Evolutionary conservation across 1,140 invertebrate genomes (phyloP).

Genomic region (Chrysomallon squamiferum): DNA sequence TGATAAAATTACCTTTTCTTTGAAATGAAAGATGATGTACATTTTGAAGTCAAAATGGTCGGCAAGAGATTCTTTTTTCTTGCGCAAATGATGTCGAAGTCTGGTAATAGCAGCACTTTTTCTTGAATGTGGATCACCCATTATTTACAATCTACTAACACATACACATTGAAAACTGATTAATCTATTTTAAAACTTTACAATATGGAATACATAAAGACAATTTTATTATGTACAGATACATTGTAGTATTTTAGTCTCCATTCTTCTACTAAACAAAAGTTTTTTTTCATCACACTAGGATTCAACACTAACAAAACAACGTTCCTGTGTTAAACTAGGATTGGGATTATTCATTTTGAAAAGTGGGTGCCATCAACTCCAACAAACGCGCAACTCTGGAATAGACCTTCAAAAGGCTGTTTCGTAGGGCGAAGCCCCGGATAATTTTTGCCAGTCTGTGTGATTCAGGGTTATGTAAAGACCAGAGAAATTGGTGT

Average conservation of each 20-base stretch:
- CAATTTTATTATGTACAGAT: not conserved
- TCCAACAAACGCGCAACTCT: not conserved
- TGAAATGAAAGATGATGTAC: conserved; percentile 61
- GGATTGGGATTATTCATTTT: too few relatives aligned
- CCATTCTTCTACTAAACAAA: not conserved
- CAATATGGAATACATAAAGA: not conserved
- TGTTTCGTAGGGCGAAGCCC: not conserved
- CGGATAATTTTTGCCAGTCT: not conserved
- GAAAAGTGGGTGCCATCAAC: not conserved
- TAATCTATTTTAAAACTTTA: conserved; percentile 1
- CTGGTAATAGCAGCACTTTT: conserved; percentile 49
- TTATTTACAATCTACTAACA: conserved; percentile 14
- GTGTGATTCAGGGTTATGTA: conserved; percentile 3
- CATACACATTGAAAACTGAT: not conserved
- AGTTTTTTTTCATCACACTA: not conserved
- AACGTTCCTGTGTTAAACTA: too few relatives aligned
- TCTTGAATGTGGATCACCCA: conserved; percentile 54
- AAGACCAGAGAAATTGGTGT: not conserved
- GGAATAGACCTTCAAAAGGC: not conserved
- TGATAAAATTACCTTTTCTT: conserved; percentile 53
- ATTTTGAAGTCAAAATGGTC: conserved; percentile 64
- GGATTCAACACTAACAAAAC: not conserved
- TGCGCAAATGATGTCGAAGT: conserved; percentile 52
- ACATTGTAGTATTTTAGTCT: not conserved
- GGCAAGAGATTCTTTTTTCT: conserved; percentile 60